Percentiles rank a stretch among this genome's conserved stretches.
These are phyloP conservation scores for Sardinella longiceps DNA, from an alignment of 2,797 vertebrate species.

Conservation along the genomic window DNA sequence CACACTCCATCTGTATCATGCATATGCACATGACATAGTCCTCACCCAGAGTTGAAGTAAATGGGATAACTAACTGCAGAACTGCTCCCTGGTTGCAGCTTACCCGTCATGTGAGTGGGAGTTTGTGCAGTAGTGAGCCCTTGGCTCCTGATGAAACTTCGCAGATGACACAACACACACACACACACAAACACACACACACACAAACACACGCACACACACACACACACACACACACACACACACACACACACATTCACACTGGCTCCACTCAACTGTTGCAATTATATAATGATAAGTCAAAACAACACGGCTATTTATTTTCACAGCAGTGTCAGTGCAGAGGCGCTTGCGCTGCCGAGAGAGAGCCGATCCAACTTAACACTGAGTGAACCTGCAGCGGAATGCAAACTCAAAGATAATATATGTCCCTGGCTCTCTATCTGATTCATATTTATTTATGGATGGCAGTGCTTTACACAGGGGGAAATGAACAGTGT, in stretches of 20 bases:
- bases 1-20: not conserved
- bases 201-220: not conserved
- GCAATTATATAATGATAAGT: not conserved
- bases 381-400: slow-evolving; percentile 17
- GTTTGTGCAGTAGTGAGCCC: not conserved
- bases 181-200: not conserved
- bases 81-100: not conserved
- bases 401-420: slow-evolving; percentile 19
- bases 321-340: not conserved
- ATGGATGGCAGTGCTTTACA: not conserved
- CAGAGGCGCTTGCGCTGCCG: not conserved
- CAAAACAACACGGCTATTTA: slow-evolving; percentile 13
- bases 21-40: not conserved
- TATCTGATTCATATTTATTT: not conserved
- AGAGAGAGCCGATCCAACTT: not conserved
- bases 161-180: not conserved
- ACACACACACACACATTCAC: not conserved
- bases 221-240: not conserved
- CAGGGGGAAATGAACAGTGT: not conserved
- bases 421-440: not conserved
- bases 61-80: not conserved
- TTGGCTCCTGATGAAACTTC: not conserved
- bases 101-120: not conserved
- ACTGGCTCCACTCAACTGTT: not conserved
- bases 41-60: not conserved